A percentile compares a stretch with the other conserved stretches of the same genome.
Evolutionary conservation across 92 coral and sea anemone species (phyloP).

Genomic region (Palythoa heliodiscus): DNA sequence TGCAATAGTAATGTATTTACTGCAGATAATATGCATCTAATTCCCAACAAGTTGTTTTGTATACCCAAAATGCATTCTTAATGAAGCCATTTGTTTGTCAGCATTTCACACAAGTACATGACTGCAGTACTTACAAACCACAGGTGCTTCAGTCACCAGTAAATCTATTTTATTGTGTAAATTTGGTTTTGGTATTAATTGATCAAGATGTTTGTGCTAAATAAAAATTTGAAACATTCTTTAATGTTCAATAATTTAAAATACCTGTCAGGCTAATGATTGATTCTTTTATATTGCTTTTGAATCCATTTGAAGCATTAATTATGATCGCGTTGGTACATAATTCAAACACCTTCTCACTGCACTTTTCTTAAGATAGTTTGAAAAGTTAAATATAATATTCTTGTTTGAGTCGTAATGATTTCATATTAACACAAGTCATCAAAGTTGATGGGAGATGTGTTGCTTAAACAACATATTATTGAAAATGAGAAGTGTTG

Average conservation of each 20-base stretch:
- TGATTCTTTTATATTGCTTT: background rate
- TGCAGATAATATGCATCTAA: no score
- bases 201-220: background rate
- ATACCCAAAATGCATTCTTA: no score
- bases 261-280: background rate
- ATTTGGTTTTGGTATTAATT: background rate
- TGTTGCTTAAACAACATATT: background rate
- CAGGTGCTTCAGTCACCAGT: no score
- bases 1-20: no score
- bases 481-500: background rate
- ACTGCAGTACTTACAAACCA: no score
- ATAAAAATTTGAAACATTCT: background rate
- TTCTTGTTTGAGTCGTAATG: background rate
- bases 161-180: background rate
- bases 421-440: background rate
- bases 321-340: background rate
- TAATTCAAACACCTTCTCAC: background rate
- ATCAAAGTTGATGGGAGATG: background rate
- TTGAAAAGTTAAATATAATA: background rate
- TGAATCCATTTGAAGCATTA: background rate
- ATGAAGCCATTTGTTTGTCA: no score
- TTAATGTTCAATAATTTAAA: background rate
- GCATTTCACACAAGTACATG: no score
- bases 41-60: no score
- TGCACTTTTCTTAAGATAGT: no score